Conservation (phyloP, 2,797 vertebrate genomes). For the Alca torda region DNA sequence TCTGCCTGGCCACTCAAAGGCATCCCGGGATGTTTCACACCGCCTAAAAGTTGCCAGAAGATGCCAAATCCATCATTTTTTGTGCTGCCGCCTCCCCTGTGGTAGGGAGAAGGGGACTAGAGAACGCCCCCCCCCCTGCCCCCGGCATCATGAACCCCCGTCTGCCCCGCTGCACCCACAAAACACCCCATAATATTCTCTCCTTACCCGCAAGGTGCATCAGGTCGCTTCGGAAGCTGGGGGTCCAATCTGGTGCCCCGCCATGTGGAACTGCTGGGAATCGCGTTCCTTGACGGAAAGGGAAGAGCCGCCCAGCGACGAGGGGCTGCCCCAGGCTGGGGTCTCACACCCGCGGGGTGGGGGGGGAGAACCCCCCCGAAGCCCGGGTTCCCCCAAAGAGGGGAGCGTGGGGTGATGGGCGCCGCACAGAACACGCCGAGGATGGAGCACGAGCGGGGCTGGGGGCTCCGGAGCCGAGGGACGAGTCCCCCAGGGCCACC, state of each 20-base stretch:
- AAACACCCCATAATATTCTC: rapidly evolving
- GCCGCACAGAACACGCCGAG: rapidly evolving
- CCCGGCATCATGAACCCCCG: background rate
- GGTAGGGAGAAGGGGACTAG: background rate
- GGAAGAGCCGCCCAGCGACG: background rate
- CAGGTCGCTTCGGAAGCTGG: background rate
- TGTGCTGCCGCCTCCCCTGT: background rate
- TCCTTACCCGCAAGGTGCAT: background rate
- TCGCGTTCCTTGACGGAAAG: background rate
- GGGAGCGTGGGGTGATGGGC: background rate
- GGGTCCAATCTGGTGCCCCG: background rate
- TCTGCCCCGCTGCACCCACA: too few species aligned
- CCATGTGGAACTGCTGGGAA: background rate
- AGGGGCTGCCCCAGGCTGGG: background rate
- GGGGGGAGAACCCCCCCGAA: background rate
- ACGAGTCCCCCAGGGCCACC: background rate
- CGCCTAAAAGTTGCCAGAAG: background rate
- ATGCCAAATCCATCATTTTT: background rate
- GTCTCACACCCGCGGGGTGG: background rate
- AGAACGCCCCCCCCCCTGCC: background rate
- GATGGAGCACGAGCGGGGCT: rapidly evolving
- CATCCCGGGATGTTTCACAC: background rate
- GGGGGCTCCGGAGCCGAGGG: background rate
- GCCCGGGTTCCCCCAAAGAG: too few species aligned
- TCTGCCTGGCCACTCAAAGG: background rate